Base-by-base conservation (phyloP, 2,113 vertebrate genomes). In the Nothobranchius furzeri region DNA sequence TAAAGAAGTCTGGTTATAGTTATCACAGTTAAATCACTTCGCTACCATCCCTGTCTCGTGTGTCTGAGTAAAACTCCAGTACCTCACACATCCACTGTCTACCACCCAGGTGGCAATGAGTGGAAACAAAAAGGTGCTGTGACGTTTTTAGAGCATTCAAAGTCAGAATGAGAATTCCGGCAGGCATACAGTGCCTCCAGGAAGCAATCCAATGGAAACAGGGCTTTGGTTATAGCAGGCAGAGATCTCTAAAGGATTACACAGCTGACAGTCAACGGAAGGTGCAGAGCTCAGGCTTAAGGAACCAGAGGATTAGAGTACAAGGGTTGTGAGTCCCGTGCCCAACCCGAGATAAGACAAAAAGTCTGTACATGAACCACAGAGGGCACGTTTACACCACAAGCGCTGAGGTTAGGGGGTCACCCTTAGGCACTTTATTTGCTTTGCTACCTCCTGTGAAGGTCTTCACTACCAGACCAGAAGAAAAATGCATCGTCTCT, bases 211-310 rank as follows among this genome's bases (percentile, higher is more conserved):
- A 63, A 68, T 14, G 67, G 69, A 70, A 45, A 63, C 64, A 48
- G 68, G 14, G 73, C 83, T 81, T 79, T 79, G 74, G 84, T 72
- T 69, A 64, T 75, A 72, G 68, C 86, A 59, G 54, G 25, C 36
- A n/a, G 63, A 88, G 89, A 88, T 88, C 84, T 86, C 65, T 56
- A 52, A 82, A 85, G 88, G 89, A 92, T 92, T 89, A 90, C 79
- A 81, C 65, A 63, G 79, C 63, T 70, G 67, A 51, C 82, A 75
- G 84, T 80, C 80, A 63, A 73, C 59, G 40, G 87, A 84, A 79
- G 81, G 77, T 73, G 70, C 81, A 75, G 62, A 70, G 77, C 76
- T 76, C 75, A 66, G 79, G 85, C 73, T 85, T 85, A 88, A 84
- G 77, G 75, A 90, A 77, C 82, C 67, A 66, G 70, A 73, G 88